Evolutionary conservation across 2,888 invertebrate species (phyloP), one percentile per base, ranked within the genome.

Genomic region (Notodonta ziczac): DNA sequence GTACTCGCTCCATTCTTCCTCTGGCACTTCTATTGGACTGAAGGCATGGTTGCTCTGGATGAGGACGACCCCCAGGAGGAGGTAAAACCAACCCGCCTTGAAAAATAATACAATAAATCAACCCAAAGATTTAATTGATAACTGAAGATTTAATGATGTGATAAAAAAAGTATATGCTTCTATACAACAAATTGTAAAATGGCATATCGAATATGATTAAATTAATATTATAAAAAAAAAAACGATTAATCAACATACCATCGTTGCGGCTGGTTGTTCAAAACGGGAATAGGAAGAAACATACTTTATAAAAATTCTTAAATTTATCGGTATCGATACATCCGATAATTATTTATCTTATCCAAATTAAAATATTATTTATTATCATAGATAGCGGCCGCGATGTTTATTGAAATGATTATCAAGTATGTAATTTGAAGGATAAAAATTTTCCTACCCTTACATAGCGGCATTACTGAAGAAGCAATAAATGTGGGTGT

Each of bases 1-100:
- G 62, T 85, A 91, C 40, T 84, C 74, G 4, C 73, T 77, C 91
- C 90, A 91, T 83, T 90, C 91, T 64, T 89, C 82, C 6, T 89
- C 89, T 5, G 83, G 73, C 8, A 84, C 81, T 14, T 87, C 86
- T 13, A 89, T 78, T 0, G 91, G 92, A 62, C 88, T 88, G 9
- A 82, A 72, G 9, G 87, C 68, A 7, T 84, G 56, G 48, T 71
- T 65, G 62, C 87, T 85, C 75, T 90, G 88, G 4, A 87, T 59
- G 0, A 90, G 76, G 73, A 82, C 77, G 14, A 82, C 69, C 64
- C 86, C 89, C 60, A 88, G 10, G 12, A 89, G 42, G 51, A 89
- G 66, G 60, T 63, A 63, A 32, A 85, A 74, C 91, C 90, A 91
- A 83, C 65, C 64, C 24, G 61, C 82, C 92, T 90, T 68, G 35